A percentile compares a stretch with the other conserved stretches of the same genome.
Conservation (phyloP, 2,888 invertebrate genomes). For the Hetaerina titia region DNA sequence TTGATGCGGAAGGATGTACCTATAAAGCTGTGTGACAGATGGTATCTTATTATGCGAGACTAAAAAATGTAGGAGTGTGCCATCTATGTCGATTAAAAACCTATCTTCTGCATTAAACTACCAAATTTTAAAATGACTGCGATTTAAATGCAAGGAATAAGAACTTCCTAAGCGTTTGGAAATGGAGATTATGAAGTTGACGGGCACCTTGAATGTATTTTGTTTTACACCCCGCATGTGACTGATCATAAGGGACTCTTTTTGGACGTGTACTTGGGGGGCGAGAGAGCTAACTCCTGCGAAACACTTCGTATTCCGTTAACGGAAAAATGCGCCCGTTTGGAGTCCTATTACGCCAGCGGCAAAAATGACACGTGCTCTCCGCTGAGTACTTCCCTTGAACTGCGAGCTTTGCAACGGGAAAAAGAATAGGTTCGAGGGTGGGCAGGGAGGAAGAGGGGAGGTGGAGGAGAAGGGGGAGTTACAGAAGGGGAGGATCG, state of each 20-base stretch:
- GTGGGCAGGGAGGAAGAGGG: background rate
- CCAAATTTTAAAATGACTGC: too few relatives aligned
- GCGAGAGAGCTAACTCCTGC: background rate
- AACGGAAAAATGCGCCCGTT: background rate
- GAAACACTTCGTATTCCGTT: background rate
- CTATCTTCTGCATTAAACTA: too few relatives aligned
- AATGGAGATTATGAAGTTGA: too few relatives aligned
- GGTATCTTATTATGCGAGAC: too few relatives aligned
- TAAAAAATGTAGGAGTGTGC: too few relatives aligned
- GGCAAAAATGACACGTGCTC: slow-evolving; percentile 25
- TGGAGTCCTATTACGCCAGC: background rate
- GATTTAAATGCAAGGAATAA: too few relatives aligned
- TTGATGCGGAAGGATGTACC: too few relatives aligned
- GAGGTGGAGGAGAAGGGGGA: background rate
- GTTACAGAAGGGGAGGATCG: background rate
- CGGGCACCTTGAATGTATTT: background rate
- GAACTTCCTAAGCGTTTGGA: too few relatives aligned
- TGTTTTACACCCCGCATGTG: background rate
- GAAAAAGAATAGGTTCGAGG: background rate
- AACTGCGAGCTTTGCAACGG: background rate
- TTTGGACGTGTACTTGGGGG: background rate
- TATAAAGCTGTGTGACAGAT: too few relatives aligned
- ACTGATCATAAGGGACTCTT: background rate
- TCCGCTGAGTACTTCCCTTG: background rate
- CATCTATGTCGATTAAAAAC: too few relatives aligned